Evolutionary conservation across 2,888 invertebrate genomes (phyloP).

Genomic region (Lottia scabra): DNA sequence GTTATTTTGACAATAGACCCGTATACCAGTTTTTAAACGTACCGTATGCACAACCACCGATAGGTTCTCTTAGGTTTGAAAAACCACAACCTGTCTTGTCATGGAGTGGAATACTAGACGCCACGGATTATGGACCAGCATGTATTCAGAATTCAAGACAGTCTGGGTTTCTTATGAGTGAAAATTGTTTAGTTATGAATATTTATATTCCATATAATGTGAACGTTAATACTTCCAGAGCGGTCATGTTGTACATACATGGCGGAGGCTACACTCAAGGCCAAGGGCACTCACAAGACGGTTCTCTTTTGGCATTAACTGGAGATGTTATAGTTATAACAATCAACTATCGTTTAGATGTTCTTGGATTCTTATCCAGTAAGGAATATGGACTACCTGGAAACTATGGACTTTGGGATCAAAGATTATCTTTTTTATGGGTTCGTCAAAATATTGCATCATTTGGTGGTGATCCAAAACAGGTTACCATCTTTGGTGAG

Average conservation of each 20-base stretch:
- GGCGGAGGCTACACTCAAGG: conserved; percentile 95
- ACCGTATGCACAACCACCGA: conserved; percentile 73
- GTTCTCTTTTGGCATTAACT: conserved; percentile 82
- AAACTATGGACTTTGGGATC: conserved; percentile 93
- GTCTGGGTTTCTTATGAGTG: conserved; percentile 90
- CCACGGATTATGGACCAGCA: conserved; percentile 14
- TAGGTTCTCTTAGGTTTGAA: conserved; percentile 70
- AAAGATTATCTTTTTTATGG: conserved; percentile 92
- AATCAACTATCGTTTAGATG: conserved; percentile 90
- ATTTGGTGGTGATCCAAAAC: conserved; percentile 43
- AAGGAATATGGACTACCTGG: conserved; percentile 84
- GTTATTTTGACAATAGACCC: not conserved
- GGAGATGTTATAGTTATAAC: conserved; percentile 94
- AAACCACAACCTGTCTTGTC: conserved; percentile 40
- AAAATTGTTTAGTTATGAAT: conserved; percentile 94
- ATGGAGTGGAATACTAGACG: conserved; percentile 71
- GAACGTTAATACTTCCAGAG: conserved; percentile 74
- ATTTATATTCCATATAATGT: conserved; percentile 90
- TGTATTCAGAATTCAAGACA: conserved; percentile 16
- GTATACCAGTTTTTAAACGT: conserved; percentile 48
- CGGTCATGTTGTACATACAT: conserved; percentile 91
- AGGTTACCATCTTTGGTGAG: conserved; percentile 52
- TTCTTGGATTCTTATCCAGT: conserved; percentile 92
- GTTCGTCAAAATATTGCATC: conserved; percentile 85
- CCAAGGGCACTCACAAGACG: conserved; percentile 76